A percentile compares a stretch with the other conserved stretches of the same genome.
phyloP scores from a whole-genome alignment of 2,113 vertebrate species.

The Chinchilla lanigera region DNA sequence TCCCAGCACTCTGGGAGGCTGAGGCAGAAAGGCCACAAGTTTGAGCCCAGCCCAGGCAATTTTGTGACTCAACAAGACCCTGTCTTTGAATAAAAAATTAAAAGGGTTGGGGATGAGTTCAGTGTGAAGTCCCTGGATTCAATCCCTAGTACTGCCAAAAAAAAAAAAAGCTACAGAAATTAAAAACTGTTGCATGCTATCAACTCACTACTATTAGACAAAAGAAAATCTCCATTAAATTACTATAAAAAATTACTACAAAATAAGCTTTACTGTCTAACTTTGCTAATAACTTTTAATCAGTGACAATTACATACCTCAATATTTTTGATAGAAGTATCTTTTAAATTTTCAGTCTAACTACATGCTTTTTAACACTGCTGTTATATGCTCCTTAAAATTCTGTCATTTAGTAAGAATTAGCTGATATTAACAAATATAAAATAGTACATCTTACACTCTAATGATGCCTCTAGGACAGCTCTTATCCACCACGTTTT shows the following conservation, averaged over 20 bases:
- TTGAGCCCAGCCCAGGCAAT: background rate
- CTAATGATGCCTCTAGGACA: slow-evolving; percentile 92
- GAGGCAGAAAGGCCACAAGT: background rate
- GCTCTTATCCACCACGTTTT: slow-evolving; percentile 97
- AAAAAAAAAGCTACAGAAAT: background rate
- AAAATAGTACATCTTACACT: slow-evolving; percentile 84
- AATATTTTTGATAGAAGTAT: slow-evolving; percentile 8
- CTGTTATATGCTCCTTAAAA: background rate
- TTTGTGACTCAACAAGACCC: background rate
- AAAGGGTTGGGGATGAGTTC: background rate
- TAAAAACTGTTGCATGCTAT: background rate
- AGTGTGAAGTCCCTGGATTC: background rate
- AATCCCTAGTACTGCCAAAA: background rate
- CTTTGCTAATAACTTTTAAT: background rate
- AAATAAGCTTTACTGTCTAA: slow-evolving; percentile 27
- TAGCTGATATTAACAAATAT: background rate
- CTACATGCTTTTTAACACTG: background rate
- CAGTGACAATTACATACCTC: background rate
- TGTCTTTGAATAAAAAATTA: background rate
- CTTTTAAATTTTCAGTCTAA: slow-evolving; percentile 2
- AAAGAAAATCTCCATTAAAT: slow-evolving; percentile 14
- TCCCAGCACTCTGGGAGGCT: background rate
- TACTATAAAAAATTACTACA: background rate
- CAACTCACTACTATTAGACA: slow-evolving; percentile 42
- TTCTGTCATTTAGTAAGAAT: background rate